Percentiles rank a stretch among this genome's conserved stretches.
These are phyloP conservation scores for Eospalax fontanierii DNA, from an alignment of 2,797 vertebrate genomes.

Conservation along the genomic window DNA sequence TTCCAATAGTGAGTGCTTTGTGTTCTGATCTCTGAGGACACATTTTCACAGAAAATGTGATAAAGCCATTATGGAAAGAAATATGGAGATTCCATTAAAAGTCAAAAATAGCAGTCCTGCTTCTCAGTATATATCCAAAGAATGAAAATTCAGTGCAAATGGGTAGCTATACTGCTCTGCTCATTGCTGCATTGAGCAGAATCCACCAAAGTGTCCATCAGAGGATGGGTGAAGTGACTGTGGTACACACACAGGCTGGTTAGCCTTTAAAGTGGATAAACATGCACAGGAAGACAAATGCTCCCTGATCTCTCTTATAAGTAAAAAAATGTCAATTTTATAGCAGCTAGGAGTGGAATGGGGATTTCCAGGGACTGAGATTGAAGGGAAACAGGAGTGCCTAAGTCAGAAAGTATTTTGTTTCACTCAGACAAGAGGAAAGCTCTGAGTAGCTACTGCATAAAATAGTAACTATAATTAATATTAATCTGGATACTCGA, in stretches of 20 bases:
- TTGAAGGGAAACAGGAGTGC: neutral
- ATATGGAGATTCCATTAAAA: neutral
- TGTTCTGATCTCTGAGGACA: conserved; percentile 16
- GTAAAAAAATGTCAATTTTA: neutral
- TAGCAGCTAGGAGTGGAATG: neutral
- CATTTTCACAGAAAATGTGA: neutral
- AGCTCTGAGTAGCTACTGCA: neutral
- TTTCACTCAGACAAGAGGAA: neutral
- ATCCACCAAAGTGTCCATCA: neutral
- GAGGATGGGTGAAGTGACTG: neutral
- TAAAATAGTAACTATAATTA: neutral
- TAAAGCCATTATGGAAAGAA: neutral
- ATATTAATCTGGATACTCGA: neutral
- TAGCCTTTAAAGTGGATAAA: neutral
- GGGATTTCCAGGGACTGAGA: too few relatives aligned
- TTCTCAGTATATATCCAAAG: neutral
- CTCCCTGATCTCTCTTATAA: neutral
- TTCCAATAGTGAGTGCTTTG: neutral
- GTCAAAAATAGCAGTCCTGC: neutral
- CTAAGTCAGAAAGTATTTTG: neutral
- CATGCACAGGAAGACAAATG: neutral
- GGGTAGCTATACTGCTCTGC: neutral
- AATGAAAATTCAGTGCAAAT: neutral
- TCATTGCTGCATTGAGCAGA: neutral
- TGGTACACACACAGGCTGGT: neutral